Evolutionary conservation across 53 echinoderm and acorn worm genomes (phyloP), one percentile per base, ranked within the genome.

Genomic region (Glandiceps talaboti): DNA sequence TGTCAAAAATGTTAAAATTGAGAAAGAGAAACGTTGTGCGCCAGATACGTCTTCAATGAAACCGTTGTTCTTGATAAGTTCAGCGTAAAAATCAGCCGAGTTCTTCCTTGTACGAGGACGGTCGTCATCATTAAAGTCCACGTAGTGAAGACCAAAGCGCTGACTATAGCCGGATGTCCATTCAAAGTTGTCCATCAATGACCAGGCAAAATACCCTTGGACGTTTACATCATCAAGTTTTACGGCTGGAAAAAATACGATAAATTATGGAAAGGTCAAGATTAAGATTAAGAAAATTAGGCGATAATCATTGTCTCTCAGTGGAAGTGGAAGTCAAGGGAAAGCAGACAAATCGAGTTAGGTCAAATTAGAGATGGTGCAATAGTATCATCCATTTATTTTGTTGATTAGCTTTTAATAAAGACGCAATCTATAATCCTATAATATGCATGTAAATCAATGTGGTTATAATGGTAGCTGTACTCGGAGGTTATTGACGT

Each of bases 141-240:
- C 94, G 80, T 94, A 84, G 75, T 94, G 91, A 25, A 94, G 81
- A 6, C 94, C 94, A 80, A 94, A 94, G n/a, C 94, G 87, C 75
- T 94, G 92, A 32, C 74, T 90, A 86, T 90, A 90, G 30, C 91
- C 94, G 27, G 94, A 91, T 0, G 94, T 86, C 94, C 94, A 94
- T 30, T 94, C 94, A 31, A 94, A 92, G 85, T 94, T 94, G 81
- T 94, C 94, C 94, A 94, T 86, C 27, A 92, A 85, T 1, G 94
- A 94, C 94, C 94, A 94, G 31, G 94, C 94, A 74, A 92, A 92
- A 79, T 94, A 94, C 20, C 92, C 94, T 73, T 72, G 80, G 28
- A 94, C 86, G 26, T 92, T 79, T 1, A 82, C 88, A 25, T 80
- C 89, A 75, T 94, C 91, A 1, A 84, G 27, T 26, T 30, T 33